Base-by-base conservation (phyloP, 2,888 invertebrate species). In the Lasioglossum vierecki region DNA sequence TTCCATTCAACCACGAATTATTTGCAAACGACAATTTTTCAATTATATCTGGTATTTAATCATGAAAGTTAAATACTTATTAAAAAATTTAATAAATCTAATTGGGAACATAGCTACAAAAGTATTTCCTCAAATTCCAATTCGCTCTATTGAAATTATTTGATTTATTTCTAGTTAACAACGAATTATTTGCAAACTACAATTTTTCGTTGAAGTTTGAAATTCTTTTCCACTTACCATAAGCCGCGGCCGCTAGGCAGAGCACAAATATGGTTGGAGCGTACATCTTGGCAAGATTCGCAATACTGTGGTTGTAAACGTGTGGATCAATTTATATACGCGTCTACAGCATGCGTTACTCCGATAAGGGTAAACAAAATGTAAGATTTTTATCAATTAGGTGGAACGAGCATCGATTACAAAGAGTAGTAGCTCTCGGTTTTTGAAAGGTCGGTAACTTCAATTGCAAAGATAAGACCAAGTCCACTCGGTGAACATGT, bases 241-340 rank as follows among this genome's bases (percentile, higher is more conserved):
- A 60, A 2, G 76, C 75, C 0, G 66, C 1, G 57, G 72, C 76
- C 53, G 75, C 84, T 1, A 84, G 46, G n/a, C 84, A 83, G 5
- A 84, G 71, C 18, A 66, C 57, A 0, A 84, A n/a, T 15, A n/a
- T 46, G 30, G 41, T 75, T 0, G 84, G 11, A 22, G 41, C 1
- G 39, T 66, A n/a, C 84, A 84, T 84, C 26, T 18, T 84, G 44
- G 18, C 8, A 76, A 30, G 46, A 41, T 57, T 71, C 9, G 11
- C 39, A n/a, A 46, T 39, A 46, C 68, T 49, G 4, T 66, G 4
- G n/a, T 18, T 79, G 49, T 26, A 57, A 15, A 15, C 30, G 18
- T 30, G 39, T 41, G 22, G 39, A 76, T 57, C 84, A n/a, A 35
- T 84, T 84, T 84, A 84, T 84, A 84, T 84, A 84, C n/a, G 15